A percentile compares a stretch with the other conserved stretches of the same genome.
These are phyloP conservation scores for Erebia epiphron DNA, from an alignment of 2,888 invertebrate species.

Conservation along the genomic window DNA sequence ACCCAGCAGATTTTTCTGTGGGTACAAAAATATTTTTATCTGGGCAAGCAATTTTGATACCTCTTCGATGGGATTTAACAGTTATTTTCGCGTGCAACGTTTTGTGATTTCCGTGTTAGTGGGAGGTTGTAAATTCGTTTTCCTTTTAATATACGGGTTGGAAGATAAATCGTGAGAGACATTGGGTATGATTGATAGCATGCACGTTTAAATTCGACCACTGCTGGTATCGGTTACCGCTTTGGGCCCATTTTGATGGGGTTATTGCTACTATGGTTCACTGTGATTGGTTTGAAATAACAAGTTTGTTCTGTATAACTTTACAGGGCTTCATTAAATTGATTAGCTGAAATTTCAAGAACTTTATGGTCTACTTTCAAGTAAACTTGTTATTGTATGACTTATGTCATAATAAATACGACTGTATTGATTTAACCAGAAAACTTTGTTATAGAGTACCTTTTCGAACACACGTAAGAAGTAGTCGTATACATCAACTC, in stretches of 20 bases:
- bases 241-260: constrained; percentile 24
- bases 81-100: constrained; percentile 29
- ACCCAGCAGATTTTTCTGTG: constrained; percentile 37
- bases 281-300: neutral
- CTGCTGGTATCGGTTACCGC: constrained; percentile 40
- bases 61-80: constrained; percentile 9
- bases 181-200: constrained; percentile 71
- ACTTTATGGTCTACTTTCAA: too few relatives aligned
- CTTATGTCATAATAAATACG: too few relatives aligned
- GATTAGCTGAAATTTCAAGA: too few relatives aligned
- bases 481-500: too few relatives aligned
- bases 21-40: constrained; percentile 28
- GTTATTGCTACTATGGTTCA: constrained; percentile 8
- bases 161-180: constrained; percentile 76
- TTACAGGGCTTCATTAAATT: neutral
- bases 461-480: too few relatives aligned
- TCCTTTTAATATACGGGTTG: constrained; percentile 71
- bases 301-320: neutral
- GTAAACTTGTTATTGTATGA: too few relatives aligned
- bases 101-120: constrained; percentile 24
- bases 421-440: too few relatives aligned
- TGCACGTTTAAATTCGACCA: constrained; percentile 59
- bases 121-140: constrained; percentile 45
- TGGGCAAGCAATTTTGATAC: constrained; percentile 33
- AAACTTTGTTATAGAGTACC: too few relatives aligned